These are phyloP conservation scores for Xiphophorus birchmanni DNA, from an alignment of 2,797 vertebrate genomes.

Conservation along the genomic window DNA sequence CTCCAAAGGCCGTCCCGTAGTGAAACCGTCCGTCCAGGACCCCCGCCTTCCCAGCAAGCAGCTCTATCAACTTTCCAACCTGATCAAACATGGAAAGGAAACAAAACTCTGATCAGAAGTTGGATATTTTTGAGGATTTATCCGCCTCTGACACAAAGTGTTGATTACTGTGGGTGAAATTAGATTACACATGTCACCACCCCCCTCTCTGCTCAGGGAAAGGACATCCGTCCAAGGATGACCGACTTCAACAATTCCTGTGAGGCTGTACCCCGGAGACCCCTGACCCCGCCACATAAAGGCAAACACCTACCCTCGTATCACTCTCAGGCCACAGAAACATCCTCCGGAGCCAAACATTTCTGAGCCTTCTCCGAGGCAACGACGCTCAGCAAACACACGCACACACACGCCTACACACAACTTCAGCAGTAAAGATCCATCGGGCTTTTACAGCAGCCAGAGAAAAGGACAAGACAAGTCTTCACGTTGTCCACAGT, in stretches of 20 bases:
- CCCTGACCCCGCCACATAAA: conserved; percentile 76
- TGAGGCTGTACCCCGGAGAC: conserved; percentile 67
- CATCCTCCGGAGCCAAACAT: conserved; percentile 75
- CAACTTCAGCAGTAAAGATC: conserved; percentile 66
- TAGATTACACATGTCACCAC: conserved; percentile 56
- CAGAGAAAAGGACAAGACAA: conserved; percentile 40
- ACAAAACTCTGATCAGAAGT: conserved; percentile 5
- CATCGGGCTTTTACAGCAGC: conserved; percentile 64
- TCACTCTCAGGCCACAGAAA: conserved; percentile 67
- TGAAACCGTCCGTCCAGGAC: conserved; percentile 95
- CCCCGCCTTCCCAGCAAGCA: conserved; percentile 95
- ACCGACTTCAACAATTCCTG: conserved; percentile 71
- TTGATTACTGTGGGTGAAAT: conserved; percentile 43
- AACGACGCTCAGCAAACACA: conserved; percentile 61
- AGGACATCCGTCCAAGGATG: conserved; percentile 57
- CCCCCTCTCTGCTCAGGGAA: background rate
- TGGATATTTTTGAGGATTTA: conserved; percentile 22
- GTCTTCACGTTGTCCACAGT: conserved; percentile 56
- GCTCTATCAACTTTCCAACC: conserved; percentile 97
- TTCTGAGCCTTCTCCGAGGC: conserved; percentile 71
- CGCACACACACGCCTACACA: conserved; percentile 13
- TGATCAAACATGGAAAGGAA: conserved; percentile 55
- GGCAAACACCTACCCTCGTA: conserved; percentile 79
- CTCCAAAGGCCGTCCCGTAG: conserved; percentile 97
- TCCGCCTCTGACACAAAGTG: conserved; percentile 15